Evolutionary conservation across 2,888 invertebrate species (phyloP).

Genomic region (Spialia ferax): DNA sequence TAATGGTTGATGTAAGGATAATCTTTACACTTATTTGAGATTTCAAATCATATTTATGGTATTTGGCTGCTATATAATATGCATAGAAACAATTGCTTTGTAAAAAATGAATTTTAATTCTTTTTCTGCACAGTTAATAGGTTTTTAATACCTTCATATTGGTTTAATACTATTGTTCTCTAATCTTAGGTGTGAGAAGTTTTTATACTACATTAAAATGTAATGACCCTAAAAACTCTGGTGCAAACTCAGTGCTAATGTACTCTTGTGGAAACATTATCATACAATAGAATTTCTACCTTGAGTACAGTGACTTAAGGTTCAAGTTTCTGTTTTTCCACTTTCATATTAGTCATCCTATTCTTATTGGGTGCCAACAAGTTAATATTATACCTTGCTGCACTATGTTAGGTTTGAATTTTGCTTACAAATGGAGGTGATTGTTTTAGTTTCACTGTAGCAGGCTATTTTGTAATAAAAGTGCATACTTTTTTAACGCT

Average conservation of each 20-base stretch:
- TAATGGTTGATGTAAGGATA: no score
- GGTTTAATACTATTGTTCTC: no score
- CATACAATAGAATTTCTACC: background rate
- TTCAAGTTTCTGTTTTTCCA: background rate
- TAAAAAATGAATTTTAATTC: no score
- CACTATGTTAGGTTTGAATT: background rate
- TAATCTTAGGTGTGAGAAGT: no score
- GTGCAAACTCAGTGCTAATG: conserved; percentile 65
- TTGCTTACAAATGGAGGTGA: background rate
- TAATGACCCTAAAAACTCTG: conserved; percentile 46
- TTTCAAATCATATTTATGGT: no score
- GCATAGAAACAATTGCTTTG: no score
- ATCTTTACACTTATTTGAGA: no score
- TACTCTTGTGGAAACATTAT: conserved; percentile 47
- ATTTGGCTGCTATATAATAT: no score
- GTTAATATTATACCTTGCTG: background rate
- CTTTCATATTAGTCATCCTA: conserved; percentile 18
- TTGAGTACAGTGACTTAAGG: background rate
- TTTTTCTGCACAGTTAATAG: no score
- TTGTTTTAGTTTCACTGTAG: background rate
- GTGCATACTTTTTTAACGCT: background rate
- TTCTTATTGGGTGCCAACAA: background rate
- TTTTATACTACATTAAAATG: conserved; percentile 3
- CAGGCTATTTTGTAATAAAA: background rate
- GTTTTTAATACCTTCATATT: no score